phyloP scores from a whole-genome alignment of 2,797 vertebrate species.

The Lacerta viridis region DNA sequence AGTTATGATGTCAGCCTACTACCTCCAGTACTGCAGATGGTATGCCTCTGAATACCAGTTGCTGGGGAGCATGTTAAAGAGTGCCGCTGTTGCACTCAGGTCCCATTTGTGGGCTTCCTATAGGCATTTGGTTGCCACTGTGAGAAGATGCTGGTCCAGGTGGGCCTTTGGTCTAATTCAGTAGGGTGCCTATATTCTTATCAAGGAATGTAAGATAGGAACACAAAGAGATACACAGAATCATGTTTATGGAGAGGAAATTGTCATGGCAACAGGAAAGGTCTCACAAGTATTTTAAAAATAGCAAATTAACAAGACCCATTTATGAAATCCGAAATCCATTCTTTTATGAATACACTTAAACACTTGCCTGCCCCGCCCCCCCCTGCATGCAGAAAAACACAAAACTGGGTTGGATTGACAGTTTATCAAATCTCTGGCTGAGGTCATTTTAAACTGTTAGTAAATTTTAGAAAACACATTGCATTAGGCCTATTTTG shows the following conservation, averaged over 20 bases:
- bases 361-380: conserved; percentile 31
- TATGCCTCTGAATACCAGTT: too few relatives aligned
- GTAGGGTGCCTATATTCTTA: not conserved
- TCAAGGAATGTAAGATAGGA: conserved; percentile 64
- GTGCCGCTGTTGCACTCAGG: too few relatives aligned
- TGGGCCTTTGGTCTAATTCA: too few relatives aligned
- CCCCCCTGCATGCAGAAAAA: conserved; percentile 12
- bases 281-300: conserved; percentile 83
- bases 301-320: conserved; percentile 81
- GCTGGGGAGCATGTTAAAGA: too few relatives aligned
- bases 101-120: too few relatives aligned
- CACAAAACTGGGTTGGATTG: conserved; percentile 52
- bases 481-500: conserved; percentile 40
- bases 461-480: conserved; percentile 18
- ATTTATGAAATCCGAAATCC: conserved; percentile 75
- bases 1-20: too few relatives aligned
- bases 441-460: conserved; percentile 10
- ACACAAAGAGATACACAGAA: conserved; percentile 69
- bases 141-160: too few relatives aligned
- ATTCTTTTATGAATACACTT: conserved; percentile 69
- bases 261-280: conserved; percentile 82
- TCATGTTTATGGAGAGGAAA: conserved; percentile 82
- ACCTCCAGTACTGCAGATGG: too few relatives aligned
- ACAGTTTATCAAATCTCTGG: conserved; percentile 36
- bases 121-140: too few relatives aligned